Percentiles rank a stretch among this genome's conserved stretches.
Conservation (phyloP, 2,797 vertebrate genomes). For the Ctenochaetus hawaiiensis region DNA sequence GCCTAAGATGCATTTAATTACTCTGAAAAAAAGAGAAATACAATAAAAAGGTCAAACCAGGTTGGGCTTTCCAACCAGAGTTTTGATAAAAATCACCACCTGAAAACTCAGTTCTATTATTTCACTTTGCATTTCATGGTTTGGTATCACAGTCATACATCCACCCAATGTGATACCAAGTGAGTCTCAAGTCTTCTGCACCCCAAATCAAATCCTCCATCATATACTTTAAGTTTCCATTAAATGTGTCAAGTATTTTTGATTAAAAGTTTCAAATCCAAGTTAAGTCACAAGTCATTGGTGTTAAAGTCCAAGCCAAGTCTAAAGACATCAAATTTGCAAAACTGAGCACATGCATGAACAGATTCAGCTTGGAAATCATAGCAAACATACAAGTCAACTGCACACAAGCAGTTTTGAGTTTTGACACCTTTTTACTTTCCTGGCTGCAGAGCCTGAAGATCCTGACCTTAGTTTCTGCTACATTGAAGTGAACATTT, state of each 20-base stretch:
- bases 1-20: slow-evolving; percentile 8
- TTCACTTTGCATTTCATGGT: neutral
- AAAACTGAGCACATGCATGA: neutral
- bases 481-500: neutral
- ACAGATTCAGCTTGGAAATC: neutral
- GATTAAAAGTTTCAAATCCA: no score
- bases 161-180: no score
- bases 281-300: no score
- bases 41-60: neutral
- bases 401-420: neutral
- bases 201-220: no score
- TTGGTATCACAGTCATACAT: neutral
- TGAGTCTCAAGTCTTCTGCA: no score
- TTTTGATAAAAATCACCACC: neutral
- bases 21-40: neutral
- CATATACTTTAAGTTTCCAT: no score
- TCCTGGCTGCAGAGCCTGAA: neutral
- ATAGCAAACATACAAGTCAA: neutral
- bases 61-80: neutral
- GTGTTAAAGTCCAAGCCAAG: no score
- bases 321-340: no score
- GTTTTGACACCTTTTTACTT: neutral
- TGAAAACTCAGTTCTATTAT: neutral
- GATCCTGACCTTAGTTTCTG: neutral
- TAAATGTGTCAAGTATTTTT: no score